Percentiles rank a stretch among this genome's conserved stretches.
Evolutionary conservation across 2,888 invertebrate species (phyloP).

Genomic region (Ctena decussata): DNA sequence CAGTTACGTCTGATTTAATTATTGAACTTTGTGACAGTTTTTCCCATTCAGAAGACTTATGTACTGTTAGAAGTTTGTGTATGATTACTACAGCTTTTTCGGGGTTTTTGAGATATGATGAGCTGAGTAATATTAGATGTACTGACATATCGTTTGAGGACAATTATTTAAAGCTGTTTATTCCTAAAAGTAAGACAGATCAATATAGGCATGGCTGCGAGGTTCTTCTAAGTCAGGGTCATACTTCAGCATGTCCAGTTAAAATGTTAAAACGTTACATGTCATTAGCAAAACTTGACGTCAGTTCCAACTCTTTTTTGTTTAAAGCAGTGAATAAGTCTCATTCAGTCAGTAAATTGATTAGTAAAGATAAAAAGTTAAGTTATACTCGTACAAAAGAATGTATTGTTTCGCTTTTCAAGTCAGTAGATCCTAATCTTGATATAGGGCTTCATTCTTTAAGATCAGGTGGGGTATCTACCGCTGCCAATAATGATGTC

Average conservation of each 20-base stretch:
- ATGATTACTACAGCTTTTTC: conserved; percentile 21
- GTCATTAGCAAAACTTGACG: not conserved
- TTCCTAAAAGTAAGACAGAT: conserved; percentile 39
- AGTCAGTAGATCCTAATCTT: conserved; percentile 14
- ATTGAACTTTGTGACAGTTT: conserved; percentile 24
- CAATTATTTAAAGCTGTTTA: conserved; percentile 10
- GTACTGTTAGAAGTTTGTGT: conserved; percentile 4
- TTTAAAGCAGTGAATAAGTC: conserved; percentile 32
- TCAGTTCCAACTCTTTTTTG: conserved; percentile 24
- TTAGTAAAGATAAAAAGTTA: conserved; percentile 15
- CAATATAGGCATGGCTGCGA: conserved; percentile 23
- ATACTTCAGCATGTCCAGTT: conserved; percentile 31
- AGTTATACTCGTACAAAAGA: conserved; percentile 32
- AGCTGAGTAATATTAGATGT: conserved; percentile 20
- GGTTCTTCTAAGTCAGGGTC: conserved; percentile 19
- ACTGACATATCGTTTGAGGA: conserved; percentile 23
- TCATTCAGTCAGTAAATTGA: not conserved
- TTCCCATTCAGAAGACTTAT: not conserved
- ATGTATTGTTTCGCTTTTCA: conserved; percentile 30
- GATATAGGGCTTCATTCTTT: conserved; percentile 13
- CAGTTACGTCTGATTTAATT: conserved; percentile 32
- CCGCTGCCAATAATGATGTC: conserved; percentile 13
- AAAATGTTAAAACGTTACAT: conserved; percentile 33
- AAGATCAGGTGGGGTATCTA: conserved; percentile 16
- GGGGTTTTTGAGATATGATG: conserved; percentile 12